These are phyloP conservation scores for Cheiracanthium punctorium DNA, from an alignment of 2,888 invertebrate genomes.

Conservation along the genomic window DNA sequence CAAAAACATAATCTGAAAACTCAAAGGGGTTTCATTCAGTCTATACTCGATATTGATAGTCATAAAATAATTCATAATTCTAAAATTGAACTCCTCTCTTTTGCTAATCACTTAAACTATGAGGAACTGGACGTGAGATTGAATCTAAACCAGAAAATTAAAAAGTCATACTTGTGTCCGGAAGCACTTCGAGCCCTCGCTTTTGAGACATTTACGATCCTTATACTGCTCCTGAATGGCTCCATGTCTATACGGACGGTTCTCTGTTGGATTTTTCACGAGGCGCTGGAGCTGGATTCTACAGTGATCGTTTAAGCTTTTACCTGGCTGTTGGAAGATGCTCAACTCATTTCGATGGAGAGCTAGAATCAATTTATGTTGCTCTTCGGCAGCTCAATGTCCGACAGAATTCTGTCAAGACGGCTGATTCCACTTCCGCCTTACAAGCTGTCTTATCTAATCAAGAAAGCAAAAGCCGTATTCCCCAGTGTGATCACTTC, in stretches of 20 bases:
- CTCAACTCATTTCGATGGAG: too few relatives aligned
- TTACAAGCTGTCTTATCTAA: not conserved
- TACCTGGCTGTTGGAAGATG: slow-evolving; percentile 4
- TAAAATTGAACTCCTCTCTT: not conserved
- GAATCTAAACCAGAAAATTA: too few relatives aligned
- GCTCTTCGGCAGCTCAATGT: too few relatives aligned
- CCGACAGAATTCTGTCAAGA: slow-evolving; percentile 6
- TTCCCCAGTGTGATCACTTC: not conserved
- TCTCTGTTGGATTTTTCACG: slow-evolving; percentile 16
- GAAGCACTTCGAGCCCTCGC: not conserved
- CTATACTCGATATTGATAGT: too few relatives aligned
- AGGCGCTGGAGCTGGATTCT: slow-evolving; percentile 1
- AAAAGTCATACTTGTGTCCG: not conserved
- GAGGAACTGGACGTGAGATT: not conserved
- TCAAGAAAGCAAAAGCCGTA: not conserved
- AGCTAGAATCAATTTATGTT: too few relatives aligned
- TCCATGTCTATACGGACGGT: too few relatives aligned
- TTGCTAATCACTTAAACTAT: not conserved
- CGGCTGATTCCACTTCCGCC: not conserved
- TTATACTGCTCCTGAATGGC: too few relatives aligned
- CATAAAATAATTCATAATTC: not conserved
- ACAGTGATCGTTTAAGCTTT: slow-evolving; percentile 12
- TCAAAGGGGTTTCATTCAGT: not conserved
- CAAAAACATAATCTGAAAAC: not conserved
- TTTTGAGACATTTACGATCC: not conserved